Percentiles rank a stretch among this genome's conserved stretches.
These are phyloP conservation scores for Lucinisca nassula DNA, from an alignment of 2,888 invertebrate species.

Conservation along the genomic window DNA sequence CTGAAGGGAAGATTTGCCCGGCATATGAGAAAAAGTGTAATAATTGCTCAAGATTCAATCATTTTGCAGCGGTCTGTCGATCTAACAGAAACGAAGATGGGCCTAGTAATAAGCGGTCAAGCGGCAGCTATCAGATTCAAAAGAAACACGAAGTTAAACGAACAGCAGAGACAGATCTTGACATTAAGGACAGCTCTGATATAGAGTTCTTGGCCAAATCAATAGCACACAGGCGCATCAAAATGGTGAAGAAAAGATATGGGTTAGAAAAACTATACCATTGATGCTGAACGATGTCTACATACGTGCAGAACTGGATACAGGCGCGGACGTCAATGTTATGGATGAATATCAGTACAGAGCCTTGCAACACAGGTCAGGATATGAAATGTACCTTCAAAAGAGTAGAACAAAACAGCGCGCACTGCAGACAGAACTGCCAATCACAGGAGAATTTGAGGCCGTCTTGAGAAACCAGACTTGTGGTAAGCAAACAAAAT, in stretches of 20 bases:
- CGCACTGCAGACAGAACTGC: background rate
- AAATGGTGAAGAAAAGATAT: background rate
- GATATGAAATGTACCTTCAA: background rate
- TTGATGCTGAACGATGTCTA: constrained; percentile 1
- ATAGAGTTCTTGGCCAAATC: background rate
- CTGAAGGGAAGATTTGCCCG: too few species aligned
- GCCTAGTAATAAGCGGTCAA: too few species aligned
- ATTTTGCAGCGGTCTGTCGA: too few species aligned
- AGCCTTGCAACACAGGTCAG: background rate
- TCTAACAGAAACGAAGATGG: too few species aligned
- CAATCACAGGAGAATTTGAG: background rate
- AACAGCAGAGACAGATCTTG: background rate
- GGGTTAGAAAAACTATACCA: constrained; percentile 2
- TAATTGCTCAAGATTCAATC: too few species aligned
- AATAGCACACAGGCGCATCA: background rate
- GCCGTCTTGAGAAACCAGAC: background rate
- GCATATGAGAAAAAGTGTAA: too few species aligned
- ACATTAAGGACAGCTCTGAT: background rate
- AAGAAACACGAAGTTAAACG: background rate
- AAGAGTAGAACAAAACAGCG: background rate
- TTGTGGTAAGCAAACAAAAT: background rate
- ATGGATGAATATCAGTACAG: constrained; percentile 19
- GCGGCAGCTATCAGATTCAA: too few species aligned
- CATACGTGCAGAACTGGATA: constrained; percentile 1
- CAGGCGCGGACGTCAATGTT: constrained; percentile 10